Evolutionary conservation across 2,113 vertebrate genomes (phyloP), one percentile per base, ranked within the genome.

Genomic region (Phrynosoma blainvillii): DNA sequence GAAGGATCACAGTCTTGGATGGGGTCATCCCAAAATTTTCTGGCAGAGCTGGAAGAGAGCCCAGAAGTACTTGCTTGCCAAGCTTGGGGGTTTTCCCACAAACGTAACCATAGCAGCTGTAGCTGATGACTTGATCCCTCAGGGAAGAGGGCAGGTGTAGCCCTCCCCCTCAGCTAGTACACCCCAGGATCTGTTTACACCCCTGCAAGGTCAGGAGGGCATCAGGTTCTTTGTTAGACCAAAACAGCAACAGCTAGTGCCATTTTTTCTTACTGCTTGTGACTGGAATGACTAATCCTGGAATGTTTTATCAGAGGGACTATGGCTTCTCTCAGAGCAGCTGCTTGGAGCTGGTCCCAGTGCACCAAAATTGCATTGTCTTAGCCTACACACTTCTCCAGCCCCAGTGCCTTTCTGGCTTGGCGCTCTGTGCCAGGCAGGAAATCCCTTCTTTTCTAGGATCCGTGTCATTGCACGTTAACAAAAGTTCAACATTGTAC

Each of bases 51-150:
- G 78, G 83, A 79, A 75, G 36, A 20, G 14, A 81, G 78, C 77
- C 83, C 40, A 75, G 62, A 62, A 27, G 32, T 52, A 40, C 56
- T 54, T 66, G 77, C 32, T 75, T 32, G 68, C 83, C 88, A 85
- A 85, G 70, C 23, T 27, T 73, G 54, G 77, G 77, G 12, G 68
- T 83, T 88, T 88, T 88, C 81, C 23, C 81, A 88, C 62, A 88
- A 88, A 32, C 23, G 6, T 11, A 71, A 36, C 65, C 25, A 52
- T 75, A 68, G 56, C 88, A 81, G 68, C 83, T 89, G 83, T 74
- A 65, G 27, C 21, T 52, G 78, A 79, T 84, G 77, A 81, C 77
- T 81, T 30, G 54, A 40, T 89, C 78, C 74, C 70, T 30, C 10
- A 10, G 36, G 77, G 77, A 80, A 59, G 76, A 74, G 66, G 77